phyloP scores from a whole-genome alignment of 2,113 vertebrate genomes.

The Chamaetylas fuelleborni region DNA sequence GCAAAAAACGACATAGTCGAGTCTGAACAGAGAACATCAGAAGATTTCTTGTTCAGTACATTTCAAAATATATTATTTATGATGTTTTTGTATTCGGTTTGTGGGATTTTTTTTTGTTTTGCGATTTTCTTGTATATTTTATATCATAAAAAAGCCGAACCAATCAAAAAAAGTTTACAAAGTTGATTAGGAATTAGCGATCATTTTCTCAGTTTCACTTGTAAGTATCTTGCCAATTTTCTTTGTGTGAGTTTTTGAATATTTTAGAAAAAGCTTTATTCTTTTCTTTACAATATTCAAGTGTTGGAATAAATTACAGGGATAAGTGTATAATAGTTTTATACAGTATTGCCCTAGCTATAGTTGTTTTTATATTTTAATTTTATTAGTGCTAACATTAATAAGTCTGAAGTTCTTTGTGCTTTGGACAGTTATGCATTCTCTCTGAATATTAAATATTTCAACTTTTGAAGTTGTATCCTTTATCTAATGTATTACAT shows the following conservation, averaged over 20 bases:
- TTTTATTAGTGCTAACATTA: not conserved
- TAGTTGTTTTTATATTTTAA: not conserved
- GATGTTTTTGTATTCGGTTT: not conserved
- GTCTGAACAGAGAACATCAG: not conserved
- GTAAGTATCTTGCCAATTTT: not conserved
- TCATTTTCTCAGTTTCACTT: not conserved
- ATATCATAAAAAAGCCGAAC: not conserved
- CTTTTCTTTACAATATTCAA: not conserved
- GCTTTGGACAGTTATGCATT: not conserved
- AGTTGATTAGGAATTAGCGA: not conserved
- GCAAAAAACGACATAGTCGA: not conserved
- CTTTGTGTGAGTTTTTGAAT: not conserved
- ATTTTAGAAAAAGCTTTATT: not conserved
- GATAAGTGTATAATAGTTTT: not conserved
- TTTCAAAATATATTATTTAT: not conserved
- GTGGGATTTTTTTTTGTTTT: not conserved
- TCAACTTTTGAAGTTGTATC: not conserved
- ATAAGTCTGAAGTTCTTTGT: not conserved
- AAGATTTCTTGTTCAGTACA: not conserved
- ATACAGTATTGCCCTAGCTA: not conserved
- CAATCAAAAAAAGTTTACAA: accelerated
- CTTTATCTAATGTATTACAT: not conserved
- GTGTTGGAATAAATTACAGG: not conserved
- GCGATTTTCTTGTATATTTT: not conserved
- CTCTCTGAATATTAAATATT: not conserved